Conservation (phyloP, 1,140 invertebrate species). For the Neelides sp. region DNA sequence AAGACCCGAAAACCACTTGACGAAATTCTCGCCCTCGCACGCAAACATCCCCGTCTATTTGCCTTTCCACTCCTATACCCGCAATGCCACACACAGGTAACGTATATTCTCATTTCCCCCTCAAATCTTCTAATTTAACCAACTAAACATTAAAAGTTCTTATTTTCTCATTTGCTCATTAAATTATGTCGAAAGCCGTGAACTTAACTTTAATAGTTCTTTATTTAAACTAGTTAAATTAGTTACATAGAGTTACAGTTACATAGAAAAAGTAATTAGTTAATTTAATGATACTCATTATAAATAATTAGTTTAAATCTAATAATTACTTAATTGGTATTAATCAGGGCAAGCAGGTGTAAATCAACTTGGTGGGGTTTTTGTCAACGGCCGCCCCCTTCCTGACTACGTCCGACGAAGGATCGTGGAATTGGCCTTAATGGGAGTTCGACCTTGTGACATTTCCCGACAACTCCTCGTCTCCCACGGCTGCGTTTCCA, state of each 20-base stretch:
- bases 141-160: not conserved
- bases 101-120: too few relatives aligned
- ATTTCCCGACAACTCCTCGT: slow-evolving; percentile 88
- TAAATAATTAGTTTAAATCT: not conserved
- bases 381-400: slow-evolving; percentile 86
- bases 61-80: slow-evolving; percentile 2
- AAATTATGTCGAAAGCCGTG: not conserved
- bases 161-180: not conserved
- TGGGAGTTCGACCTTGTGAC: slow-evolving; percentile 82
- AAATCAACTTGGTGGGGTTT: slow-evolving; percentile 89
- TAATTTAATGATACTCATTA: not conserved
- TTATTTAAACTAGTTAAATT: not conserved
- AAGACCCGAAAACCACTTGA: too few relatives aligned
- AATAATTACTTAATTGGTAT: slow-evolving; percentile 2
- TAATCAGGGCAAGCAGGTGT: slow-evolving; percentile 78
- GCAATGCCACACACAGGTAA: slow-evolving; percentile 26
- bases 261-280: not conserved
- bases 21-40: too few relatives aligned
- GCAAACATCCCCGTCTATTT: too few relatives aligned
- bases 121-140: too few relatives aligned
- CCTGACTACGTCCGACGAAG: slow-evolving; percentile 84
- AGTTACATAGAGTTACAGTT: too few relatives aligned
- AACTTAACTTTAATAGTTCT: not conserved
- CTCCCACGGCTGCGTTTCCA: slow-evolving; percentile 90
- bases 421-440: slow-evolving; percentile 82